Base-by-base conservation (phyloP, 2,797 vertebrate species). In the Cephalopachus bancanus region DNA sequence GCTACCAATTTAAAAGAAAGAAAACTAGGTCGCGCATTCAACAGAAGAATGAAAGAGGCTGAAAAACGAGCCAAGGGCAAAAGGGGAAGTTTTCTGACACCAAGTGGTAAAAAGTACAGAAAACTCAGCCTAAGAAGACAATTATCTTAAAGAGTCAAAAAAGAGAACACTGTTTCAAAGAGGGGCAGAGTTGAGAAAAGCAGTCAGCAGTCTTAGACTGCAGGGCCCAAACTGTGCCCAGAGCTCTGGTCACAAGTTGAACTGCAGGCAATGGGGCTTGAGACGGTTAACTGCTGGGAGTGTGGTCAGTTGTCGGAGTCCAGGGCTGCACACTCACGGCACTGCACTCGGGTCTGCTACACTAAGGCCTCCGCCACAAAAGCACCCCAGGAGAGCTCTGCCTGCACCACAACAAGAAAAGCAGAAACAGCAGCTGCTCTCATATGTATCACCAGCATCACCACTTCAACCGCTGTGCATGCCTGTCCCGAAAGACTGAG, bases 261-360 rank as follows among this genome's bases (percentile, higher is more conserved):
- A 69, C 76, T 96, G 9, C 81, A 0, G 0, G 83, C 1, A 0
- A 72, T 0, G 0, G 71, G 79, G 65, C 93, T 83, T 59, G 15
- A 97, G 97, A 97, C 97, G 84, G 83, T 87, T 98, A 98, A 98
- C 98, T 97, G 83, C 75, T 44, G 83, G 94, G 93, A 51, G 78
- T 85, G 94, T 65, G 97, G 98, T 96, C 98, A 94, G 98, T 49
- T 88, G 98, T 95, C 98, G 98, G 79, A 87, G 19, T 57, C 89
- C 93, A 0, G 30, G 96, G 95, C 97, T 95, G 95, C 94, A 0
- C 22, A 16, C 30, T 83, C 97, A 57, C 51, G 20, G 93, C 0
- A 72, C 69, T 17, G 19, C 2, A 7, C 55, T 0, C 72, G 71
- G 22, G 53, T 33, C 62, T n/a, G 30, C 83, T 94, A 19, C 1